Evolutionary conservation across 2,888 invertebrate genomes (phyloP), one percentile per base, ranked within the genome.

Genomic region (Leptogaster cylindrica): DNA sequence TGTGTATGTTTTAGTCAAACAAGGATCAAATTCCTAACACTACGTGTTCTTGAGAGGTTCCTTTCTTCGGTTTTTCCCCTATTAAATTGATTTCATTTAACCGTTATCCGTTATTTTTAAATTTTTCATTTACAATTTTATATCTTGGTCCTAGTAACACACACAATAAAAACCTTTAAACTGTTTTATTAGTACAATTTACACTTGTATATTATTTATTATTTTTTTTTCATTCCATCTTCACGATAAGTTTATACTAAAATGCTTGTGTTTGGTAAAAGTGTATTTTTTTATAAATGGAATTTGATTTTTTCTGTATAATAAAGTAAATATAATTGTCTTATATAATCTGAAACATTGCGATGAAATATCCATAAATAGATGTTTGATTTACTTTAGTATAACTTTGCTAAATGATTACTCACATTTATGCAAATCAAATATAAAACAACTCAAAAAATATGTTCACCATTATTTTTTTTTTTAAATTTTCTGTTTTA

Each of bases 341-440:
- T 48, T 48, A 48, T 23, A 25, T 25, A 25, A 41, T 48, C 27
- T 48, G 23, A 48, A 48, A 48, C 25, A 8, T 20, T 25, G 12
- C 12, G 27, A 6, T 25, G 58, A 58, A 58, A 58, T 61, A 12
- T n/a, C 14, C 44, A 27, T 61, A 61, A 61, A 61, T 44, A 44
- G 41, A 61, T 10, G 20, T 25, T 33, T 20, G 10, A 41, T 27
- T 44, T n/a, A 18, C 23, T 61, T 61, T 61, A 41, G 27, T 61
- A 20, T 28, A 44, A 41, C 41, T 41, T 44, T 27, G 16, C 44
- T 61, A 61, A 44, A 61, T 61, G 44, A 61, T 14, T 27, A 44
- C 44, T 41, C 61, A 61, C 61, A 61, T 61, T 61, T 61, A 61
- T 61, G 61, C 61, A 61, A 61, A 61, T 61, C n/a, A 61, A 44